A percentile compares a stretch with the other conserved stretches of the same genome.
Conservation (phyloP, 1,140 invertebrate species). For the Melipona quadrifasciata region DNA sequence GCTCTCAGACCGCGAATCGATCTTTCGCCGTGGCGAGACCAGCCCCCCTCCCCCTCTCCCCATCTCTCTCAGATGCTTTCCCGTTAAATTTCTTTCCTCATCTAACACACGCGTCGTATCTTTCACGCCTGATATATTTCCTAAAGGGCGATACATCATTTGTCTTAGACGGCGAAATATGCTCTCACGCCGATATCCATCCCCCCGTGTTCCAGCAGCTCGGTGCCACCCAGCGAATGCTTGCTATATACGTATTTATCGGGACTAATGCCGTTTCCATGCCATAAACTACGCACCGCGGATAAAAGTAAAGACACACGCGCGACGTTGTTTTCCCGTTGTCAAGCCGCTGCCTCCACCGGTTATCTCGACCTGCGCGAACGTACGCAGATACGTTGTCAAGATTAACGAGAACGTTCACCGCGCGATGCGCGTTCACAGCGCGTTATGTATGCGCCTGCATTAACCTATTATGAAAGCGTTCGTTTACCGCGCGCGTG, state of each 20-base stretch:
- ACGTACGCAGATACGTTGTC: not conserved
- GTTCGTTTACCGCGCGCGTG: slow-evolving; percentile 9
- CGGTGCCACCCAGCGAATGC: not conserved
- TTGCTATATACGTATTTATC: slow-evolving; percentile 34
- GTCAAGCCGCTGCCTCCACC: not conserved
- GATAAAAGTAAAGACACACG: too few relatives aligned
- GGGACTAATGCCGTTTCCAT: slow-evolving; percentile 30
- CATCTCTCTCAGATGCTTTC: not conserved
- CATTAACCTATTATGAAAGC: slow-evolving; percentile 48
- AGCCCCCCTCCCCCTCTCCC: too few relatives aligned
- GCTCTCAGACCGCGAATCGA: slow-evolving; percentile 22
- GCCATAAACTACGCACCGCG: slow-evolving; percentile 27
- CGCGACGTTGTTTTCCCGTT: slow-evolving; percentile 25
- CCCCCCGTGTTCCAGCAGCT: not conserved
- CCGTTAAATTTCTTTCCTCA: slow-evolving; percentile 44
- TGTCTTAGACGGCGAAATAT: slow-evolving; percentile 43
- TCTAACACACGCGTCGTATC: slow-evolving; percentile 30
- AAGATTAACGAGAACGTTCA: slow-evolving; percentile 30
- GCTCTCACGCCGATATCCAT: slow-evolving; percentile 8
- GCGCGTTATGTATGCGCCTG: slow-evolving; percentile 3
- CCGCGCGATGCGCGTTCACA: too few relatives aligned
- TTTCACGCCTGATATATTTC: slow-evolving; percentile 38
- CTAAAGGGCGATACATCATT: slow-evolving; percentile 40
- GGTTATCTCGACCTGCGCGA: slow-evolving; percentile 25
- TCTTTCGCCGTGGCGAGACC: not conserved